Evolutionary conservation across 2,113 vertebrate genomes (phyloP).

Genomic region (Notarius lentiginosus): DNA sequence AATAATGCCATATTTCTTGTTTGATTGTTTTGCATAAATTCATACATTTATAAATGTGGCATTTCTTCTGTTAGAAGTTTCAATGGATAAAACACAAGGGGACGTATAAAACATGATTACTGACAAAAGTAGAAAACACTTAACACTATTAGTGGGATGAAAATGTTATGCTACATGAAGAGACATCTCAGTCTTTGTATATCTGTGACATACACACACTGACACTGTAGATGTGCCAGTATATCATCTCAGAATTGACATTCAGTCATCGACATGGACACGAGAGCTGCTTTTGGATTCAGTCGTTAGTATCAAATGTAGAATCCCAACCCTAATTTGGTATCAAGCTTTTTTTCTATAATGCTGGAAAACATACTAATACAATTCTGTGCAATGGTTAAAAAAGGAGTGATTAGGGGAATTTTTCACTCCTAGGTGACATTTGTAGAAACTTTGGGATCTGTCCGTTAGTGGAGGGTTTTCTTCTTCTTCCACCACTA

Average conservation of each 20-base stretch:
- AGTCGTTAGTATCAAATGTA: constrained; percentile 31
- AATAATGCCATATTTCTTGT: constrained; percentile 14
- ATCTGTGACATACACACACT: constrained; percentile 11
- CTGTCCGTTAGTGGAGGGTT: constrained; percentile 5
- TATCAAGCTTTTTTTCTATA: constrained; percentile 51
- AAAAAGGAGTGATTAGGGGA: constrained; percentile 65
- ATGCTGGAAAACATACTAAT: constrained; percentile 60
- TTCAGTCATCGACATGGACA: constrained; percentile 27
- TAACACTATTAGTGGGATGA: constrained; percentile 12
- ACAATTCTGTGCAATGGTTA: constrained; percentile 68
- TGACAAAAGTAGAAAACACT: constrained; percentile 35
- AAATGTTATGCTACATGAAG: constrained; percentile 32
- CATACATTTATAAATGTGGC: constrained; percentile 29
- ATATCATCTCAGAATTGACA: constrained; percentile 15
- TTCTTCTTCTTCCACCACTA: constrained; percentile 71
- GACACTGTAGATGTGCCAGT: not conserved
- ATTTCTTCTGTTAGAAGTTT: not conserved
- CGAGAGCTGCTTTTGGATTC: constrained; percentile 20
- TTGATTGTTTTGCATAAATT: constrained; percentile 37
- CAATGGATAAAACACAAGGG: constrained; percentile 30
- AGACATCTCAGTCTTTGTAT: constrained; percentile 10
- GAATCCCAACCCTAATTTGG: constrained; percentile 81
- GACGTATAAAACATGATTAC: constrained; percentile 36
- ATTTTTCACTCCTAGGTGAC: constrained; percentile 83
- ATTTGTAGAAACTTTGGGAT: constrained; percentile 56